Evolutionary conservation across 2,797 vertebrate genomes (phyloP), one percentile per base, ranked within the genome.

Genomic region (Champsocephalus esox): DNA sequence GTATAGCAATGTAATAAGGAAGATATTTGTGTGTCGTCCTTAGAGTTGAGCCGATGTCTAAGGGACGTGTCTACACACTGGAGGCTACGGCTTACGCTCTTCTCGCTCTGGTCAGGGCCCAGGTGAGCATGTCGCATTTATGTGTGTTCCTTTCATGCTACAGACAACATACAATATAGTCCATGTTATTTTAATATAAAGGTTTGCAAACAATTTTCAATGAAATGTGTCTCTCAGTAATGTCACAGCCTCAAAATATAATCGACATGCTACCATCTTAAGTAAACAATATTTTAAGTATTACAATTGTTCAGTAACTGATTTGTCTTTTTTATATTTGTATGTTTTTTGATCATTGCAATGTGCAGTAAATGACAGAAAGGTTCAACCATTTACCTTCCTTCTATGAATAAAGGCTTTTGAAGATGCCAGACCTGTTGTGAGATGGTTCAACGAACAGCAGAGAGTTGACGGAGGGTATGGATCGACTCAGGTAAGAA

Each of bases 51-150:
- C 81, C 82, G 19, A 93, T 95, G 4, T 34, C 34, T 8, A 83
- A 81, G 0, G 66, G 91, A 51, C 75, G 0, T 0, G 61, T 94
- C 11, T 95, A 92, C 88, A 95, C 92, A 2, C 90, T 96, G 38
- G 97, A 98, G 79, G 96, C 96, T 75, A 96, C 96, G 0, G 96
- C 96, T 17, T 98, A 98, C 0, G 96, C 95, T 0, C 89, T 98
- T 62, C 83, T 98, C 65, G 95, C 96, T 66, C 87, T 97, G 73
- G 78, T 97, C 77, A 82, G 55, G 2, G 51, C 69, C 19, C 56
- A 79, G 82, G 92, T 92, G 54, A 83, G 89, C 12, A 48, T 2
- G 0, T 50, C 16, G 0, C 4, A 52, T 11, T 34, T 16, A n/a
- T 34, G 14, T 45, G 32, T 21, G 34, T 48, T 34, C 57, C 4